phyloP scores from a whole-genome alignment of 2,113 vertebrate species.

The Thamnophis sirtalis region DNA sequence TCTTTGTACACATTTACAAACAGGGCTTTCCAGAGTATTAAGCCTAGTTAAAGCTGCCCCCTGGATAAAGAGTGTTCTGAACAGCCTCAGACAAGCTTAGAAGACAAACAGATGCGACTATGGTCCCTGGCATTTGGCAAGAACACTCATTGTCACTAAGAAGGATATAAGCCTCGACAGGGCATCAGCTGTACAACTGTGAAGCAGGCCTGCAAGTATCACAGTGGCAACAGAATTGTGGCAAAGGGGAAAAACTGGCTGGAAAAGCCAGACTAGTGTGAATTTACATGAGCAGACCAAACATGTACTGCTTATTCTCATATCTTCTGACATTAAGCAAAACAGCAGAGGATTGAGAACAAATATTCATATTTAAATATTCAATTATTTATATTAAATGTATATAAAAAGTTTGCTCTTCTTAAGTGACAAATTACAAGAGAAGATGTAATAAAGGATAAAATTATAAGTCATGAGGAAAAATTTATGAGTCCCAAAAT shows the following conservation, averaged over 20 bases:
- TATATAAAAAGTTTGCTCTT: not conserved
- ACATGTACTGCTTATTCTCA: constrained; percentile 30
- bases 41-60: constrained; percentile 75
- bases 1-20: constrained; percentile 65
- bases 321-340: constrained; percentile 34
- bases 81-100: constrained; percentile 70
- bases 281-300: constrained; percentile 49
- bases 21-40: constrained; percentile 68
- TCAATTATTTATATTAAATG: not conserved
- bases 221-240: constrained; percentile 52
- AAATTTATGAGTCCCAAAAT: not conserved
- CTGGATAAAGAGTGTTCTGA: constrained; percentile 71
- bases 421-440: not conserved
- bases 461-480: not conserved
- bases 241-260: constrained; percentile 56
- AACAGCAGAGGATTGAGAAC: constrained; percentile 18
- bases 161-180: constrained; percentile 81
- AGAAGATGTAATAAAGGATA: not conserved
- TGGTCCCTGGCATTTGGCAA: constrained; percentile 86
- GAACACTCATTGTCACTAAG: constrained; percentile 82
- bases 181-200: constrained; percentile 80
- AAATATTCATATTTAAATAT: constrained; percentile 4
- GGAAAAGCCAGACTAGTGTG: constrained; percentile 59
- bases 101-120: constrained; percentile 85
- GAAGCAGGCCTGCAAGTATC: constrained; percentile 73